These are phyloP conservation scores for Ostrea denselamellosa DNA, from an alignment of 1,140 invertebrate genomes.

Conservation along the genomic window DNA sequence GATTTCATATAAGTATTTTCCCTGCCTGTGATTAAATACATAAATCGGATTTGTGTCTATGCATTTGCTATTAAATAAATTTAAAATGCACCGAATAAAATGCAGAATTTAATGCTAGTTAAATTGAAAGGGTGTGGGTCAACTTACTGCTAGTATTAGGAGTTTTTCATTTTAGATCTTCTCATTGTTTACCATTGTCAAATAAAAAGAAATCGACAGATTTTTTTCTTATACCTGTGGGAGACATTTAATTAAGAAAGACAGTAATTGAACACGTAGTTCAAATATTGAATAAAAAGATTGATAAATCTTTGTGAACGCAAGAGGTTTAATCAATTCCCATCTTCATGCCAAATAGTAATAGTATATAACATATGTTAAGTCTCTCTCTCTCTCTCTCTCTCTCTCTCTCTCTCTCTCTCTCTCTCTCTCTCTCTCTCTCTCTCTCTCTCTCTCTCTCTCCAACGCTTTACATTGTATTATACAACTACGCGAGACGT, in stretches of 20 bases:
- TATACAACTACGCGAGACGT: too few relatives aligned
- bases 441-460: neutral
- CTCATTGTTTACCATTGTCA: neutral
- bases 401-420: neutral
- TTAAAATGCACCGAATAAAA: neutral
- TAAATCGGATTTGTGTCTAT: neutral
- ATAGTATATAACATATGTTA: neutral
- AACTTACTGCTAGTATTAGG: neutral
- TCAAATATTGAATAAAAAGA: too few relatives aligned
- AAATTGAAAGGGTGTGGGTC: neutral
- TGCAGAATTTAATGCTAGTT: neutral
- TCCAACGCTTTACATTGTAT: neutral
- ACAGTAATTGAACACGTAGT: neutral
- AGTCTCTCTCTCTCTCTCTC: neutral
- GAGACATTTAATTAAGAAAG: too few relatives aligned
- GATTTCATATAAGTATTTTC: neutral
- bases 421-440: neutral
- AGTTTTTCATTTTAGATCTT: neutral
- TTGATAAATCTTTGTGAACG: too few relatives aligned
- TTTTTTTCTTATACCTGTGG: too few relatives aligned
- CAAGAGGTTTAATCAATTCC: too few relatives aligned
- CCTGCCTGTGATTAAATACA: neutral
- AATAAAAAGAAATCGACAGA: neutral
- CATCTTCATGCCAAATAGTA: too few relatives aligned
- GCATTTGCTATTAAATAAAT: neutral